Base-by-base conservation (phyloP, 2,888 invertebrate species). In the Craniophora ligustri region DNA sequence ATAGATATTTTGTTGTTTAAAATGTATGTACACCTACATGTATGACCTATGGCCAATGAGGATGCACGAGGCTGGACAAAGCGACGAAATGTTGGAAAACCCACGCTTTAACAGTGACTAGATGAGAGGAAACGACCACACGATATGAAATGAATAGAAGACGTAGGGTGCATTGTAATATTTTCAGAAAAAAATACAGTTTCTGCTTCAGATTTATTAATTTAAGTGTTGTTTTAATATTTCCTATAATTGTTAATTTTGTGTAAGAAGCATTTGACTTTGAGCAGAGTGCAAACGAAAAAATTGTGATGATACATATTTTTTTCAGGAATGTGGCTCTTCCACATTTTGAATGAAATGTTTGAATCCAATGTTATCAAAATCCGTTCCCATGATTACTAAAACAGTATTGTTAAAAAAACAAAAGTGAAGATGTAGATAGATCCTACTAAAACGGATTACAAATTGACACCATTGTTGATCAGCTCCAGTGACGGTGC, bases 391-490 rank as follows among this genome's bases (percentile, higher is more conserved):
- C 47, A 68, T 48, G 36, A 18, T 19, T 30, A 34, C 10, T 34
- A 14, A 11, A 4, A 30, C 6, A 23, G 14, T 11, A 18, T 42
- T 13, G 7, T 32, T 23, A 14, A 48, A 64, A 69, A 62, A 50
- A 69, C 62, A 41, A 56, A 47, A 40, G 38, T 54, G 44, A 46
- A 46, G 59, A 49, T 54, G 47, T 47, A 40, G 47, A 53, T 34
- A 54, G 48, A 55, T 58, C 51, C 41, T 55, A 67, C 72, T 58
- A 70, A 75, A 75, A 73, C 72, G 73, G 71, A 72, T 78, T 78
- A 80, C 73, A 79, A 78, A 76, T 77, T 77, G 75, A 76, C 75
- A 76, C 71, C 63, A 69, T 72, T 73, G 70, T 70, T 53, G 63
- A 72, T 66, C 58, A 53, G 51, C 50, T 64, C 53, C 41, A 34